Evolutionary conservation across 2,113 vertebrate genomes (phyloP).

Genomic region (Nettapus auritus): DNA sequence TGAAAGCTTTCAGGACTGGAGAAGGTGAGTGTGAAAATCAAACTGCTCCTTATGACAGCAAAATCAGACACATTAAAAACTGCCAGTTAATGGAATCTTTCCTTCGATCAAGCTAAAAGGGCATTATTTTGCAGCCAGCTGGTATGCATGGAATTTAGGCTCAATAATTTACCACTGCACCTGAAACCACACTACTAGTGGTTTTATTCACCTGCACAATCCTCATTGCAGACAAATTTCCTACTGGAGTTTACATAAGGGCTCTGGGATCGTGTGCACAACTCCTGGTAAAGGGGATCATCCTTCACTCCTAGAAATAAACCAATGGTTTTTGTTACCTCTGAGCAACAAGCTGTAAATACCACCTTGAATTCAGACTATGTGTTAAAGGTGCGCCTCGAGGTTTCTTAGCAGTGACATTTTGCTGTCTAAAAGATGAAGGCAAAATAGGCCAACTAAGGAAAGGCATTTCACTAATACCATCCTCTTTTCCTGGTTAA

Average conservation of each 20-base stretch:
- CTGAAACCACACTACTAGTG: not conserved
- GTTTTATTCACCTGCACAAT: not conserved
- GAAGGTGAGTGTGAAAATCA: not conserved
- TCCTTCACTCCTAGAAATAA: not conserved
- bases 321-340: not conserved
- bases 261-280: not conserved
- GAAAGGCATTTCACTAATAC: not conserved
- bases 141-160: not conserved
- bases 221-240: not conserved
- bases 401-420: not conserved
- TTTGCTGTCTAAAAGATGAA: not conserved
- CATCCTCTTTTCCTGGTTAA: not conserved
- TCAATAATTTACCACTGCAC: not conserved
- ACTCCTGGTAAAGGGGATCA: not conserved
- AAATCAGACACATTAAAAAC: not conserved
- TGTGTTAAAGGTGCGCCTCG: not conserved
- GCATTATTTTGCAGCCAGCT: not conserved
- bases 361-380: not conserved
- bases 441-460: not conserved
- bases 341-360: not conserved
- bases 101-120: not conserved
- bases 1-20: not conserved
- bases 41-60: not conserved
- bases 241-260: not conserved
- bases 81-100: not conserved